phyloP scores from a whole-genome alignment of 2,797 vertebrate genomes.

The Sternotherus odoratus region DNA sequence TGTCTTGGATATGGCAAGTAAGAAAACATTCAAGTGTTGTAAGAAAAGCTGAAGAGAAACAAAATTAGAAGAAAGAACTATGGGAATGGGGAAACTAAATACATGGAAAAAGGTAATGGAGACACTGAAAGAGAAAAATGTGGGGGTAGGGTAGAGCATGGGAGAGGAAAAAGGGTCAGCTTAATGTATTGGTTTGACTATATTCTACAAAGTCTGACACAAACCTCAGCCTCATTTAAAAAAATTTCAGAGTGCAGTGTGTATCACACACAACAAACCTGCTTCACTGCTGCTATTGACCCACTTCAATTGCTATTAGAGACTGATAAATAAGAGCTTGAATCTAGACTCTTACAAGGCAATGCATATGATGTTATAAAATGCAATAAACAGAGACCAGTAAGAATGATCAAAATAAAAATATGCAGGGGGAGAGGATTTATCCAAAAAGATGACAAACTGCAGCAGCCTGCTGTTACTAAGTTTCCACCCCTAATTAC shows the following conservation, averaged over 20 bases:
- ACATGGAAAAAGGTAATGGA: background rate
- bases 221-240: background rate
- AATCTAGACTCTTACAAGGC: background rate
- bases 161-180: background rate
- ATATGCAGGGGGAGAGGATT: fast-evolving
- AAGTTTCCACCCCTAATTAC: background rate
- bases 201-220: background rate
- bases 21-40: background rate
- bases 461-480: background rate
- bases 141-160: background rate
- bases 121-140: background rate
- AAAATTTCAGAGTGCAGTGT: background rate
- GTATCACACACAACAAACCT: background rate
- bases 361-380: fast-evolving
- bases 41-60: background rate
- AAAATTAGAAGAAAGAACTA: background rate
- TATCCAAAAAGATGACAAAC: background rate
- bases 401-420: fast-evolving
- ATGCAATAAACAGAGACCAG: fast-evolving
- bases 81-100: background rate
- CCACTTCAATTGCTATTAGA: fast-evolving
- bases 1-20: background rate
- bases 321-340: background rate
- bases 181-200: background rate
- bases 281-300: fast-evolving